A percentile compares a stretch with the other conserved stretches of the same genome.
phyloP scores from a whole-genome alignment of 92 coral and sea anemone species.

The Porites divaricata region DNA sequence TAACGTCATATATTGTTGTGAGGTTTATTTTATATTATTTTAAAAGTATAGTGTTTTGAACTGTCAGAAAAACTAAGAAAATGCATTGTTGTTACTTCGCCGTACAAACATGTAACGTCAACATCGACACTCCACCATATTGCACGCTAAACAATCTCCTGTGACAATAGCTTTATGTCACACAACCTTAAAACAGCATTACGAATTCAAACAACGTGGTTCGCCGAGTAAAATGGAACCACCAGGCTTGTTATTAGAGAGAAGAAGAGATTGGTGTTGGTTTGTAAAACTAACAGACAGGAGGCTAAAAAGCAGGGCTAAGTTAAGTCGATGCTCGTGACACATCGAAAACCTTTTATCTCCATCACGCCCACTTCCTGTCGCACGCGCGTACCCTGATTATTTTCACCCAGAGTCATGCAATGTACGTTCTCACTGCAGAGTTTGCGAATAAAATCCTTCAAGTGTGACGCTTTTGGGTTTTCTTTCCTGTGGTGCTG shows the following conservation, averaged over 20 bases:
- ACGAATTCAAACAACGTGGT: conserved; percentile 78
- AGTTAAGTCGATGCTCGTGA: background rate
- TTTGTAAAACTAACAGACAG: conserved; percentile 11
- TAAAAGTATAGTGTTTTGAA: background rate
- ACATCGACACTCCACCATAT: conserved; percentile 28
- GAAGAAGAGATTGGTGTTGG: background rate
- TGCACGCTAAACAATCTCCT: conserved; percentile 17
- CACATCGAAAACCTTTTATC: conserved; percentile 32
- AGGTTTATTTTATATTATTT: background rate
- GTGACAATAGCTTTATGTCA: conserved; percentile 32
- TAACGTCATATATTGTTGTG: background rate
- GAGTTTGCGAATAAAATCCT: background rate
- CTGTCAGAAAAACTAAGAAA: background rate
- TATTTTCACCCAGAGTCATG: background rate
- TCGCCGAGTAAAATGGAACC: conserved; percentile 50
- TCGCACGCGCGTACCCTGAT: conserved; percentile 13
- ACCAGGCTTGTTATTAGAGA: conserved; percentile 44
- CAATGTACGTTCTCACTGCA: background rate
- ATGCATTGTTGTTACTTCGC: conserved; percentile 25
- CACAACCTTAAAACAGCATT: conserved; percentile 59
- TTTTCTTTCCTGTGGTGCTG: background rate
- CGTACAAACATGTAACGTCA: conserved; percentile 47
- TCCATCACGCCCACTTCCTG: conserved; percentile 59
- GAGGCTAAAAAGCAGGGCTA: background rate
- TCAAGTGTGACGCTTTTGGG: background rate